Evolutionary conservation across 1,140 invertebrate genomes (phyloP).

Genomic region (Pollicipes pollicipes): DNA sequence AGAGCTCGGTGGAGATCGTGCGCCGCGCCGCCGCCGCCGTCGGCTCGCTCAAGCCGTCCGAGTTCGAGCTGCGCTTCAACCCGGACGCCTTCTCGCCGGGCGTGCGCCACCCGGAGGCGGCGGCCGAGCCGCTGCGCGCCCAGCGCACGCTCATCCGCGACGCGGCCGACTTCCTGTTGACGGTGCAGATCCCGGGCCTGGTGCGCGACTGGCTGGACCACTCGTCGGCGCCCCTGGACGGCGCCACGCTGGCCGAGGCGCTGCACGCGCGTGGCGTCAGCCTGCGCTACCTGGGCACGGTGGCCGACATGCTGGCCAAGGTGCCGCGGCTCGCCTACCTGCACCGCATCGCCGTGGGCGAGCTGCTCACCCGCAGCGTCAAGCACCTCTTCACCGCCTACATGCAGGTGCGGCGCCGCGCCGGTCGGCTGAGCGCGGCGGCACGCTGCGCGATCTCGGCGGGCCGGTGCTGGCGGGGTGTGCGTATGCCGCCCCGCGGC

Average conservation of each 20-base stretch:
- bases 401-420: constrained; percentile 63
- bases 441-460: too few species aligned
- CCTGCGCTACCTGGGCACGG: constrained; percentile 82
- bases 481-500: too few species aligned
- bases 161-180: constrained; percentile 83
- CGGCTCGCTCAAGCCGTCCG: constrained; percentile 77
- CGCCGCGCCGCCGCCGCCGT: constrained; percentile 71
- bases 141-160: constrained; percentile 81
- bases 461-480: too few species aligned
- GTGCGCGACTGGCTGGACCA: constrained; percentile 84
- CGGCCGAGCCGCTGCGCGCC: constrained; percentile 47
- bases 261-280: constrained; percentile 91
- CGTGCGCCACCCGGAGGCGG: constrained; percentile 58
- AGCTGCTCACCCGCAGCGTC: constrained; percentile 65
- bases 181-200: constrained; percentile 82
- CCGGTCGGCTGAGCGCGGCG: too few species aligned
- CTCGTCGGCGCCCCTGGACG: constrained; percentile 82
- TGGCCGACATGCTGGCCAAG: constrained; percentile 55
- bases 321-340: constrained; percentile 69
- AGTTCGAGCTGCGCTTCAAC: constrained; percentile 95
- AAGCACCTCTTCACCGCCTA: constrained; percentile 88
- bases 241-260: constrained; percentile 76
- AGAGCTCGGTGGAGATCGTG: constrained; percentile 74
- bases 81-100: constrained; percentile 92
- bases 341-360: constrained; percentile 65